These are phyloP conservation scores for Heliconius sara DNA, from an alignment of 2,888 invertebrate species.

Conservation along the genomic window DNA sequence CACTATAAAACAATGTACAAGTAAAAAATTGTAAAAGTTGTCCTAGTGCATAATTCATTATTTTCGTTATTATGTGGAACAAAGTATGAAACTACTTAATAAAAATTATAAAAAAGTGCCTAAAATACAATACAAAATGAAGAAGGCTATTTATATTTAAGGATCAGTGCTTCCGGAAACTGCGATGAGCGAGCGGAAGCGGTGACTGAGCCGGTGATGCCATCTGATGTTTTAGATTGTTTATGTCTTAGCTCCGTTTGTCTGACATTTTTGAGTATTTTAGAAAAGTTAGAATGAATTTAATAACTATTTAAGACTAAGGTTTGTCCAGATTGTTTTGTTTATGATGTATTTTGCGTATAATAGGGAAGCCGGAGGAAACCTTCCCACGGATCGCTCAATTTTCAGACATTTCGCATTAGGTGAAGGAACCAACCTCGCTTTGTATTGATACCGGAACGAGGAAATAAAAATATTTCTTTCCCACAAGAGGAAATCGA, in stretches of 20 bases:
- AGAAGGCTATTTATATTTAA: slow-evolving; percentile 22
- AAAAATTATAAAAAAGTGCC: neutral
- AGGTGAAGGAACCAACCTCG: too few relatives aligned
- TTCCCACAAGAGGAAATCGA: neutral
- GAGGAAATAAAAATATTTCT: too few relatives aligned
- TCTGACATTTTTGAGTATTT: neutral
- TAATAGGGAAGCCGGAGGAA: too few relatives aligned
- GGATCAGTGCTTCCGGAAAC: slow-evolving; percentile 30
- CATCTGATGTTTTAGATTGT: slow-evolving; percentile 7
- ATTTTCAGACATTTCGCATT: too few relatives aligned
- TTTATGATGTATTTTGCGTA: too few relatives aligned
- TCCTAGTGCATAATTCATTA: too few relatives aligned
- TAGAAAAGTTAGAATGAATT: neutral
- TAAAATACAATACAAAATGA: neutral
- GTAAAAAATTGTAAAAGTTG: too few relatives aligned
- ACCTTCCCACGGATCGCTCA: too few relatives aligned
- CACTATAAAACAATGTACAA: too few relatives aligned
- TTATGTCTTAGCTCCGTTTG: neutral
- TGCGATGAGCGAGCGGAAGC: slow-evolving; percentile 37
- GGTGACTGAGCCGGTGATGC: slow-evolving; percentile 21
- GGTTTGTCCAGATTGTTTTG: too few relatives aligned
- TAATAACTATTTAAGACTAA: too few relatives aligned
- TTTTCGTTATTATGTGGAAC: neutral
- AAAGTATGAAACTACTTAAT: neutral
- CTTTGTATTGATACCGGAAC: too few relatives aligned